Evolutionary conservation across 2,113 vertebrate species (phyloP), one percentile per base, ranked within the genome.

Genomic region (Irena cyanogastra): DNA sequence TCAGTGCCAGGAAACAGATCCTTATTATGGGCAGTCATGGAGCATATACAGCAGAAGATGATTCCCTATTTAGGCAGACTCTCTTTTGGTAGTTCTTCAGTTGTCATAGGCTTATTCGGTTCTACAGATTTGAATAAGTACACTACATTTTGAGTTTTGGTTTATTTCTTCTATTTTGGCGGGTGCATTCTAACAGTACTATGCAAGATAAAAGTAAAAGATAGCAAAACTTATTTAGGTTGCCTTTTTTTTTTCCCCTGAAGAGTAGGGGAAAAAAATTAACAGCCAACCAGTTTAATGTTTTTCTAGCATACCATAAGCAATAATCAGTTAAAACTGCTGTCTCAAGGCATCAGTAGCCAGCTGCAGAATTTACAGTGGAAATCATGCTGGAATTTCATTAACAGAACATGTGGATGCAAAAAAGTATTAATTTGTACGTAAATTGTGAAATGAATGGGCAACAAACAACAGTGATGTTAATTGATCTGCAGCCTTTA

Each of bases 1-100:
- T 94, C 91, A 95, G 8, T 71, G 41, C 4, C 76, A 90, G 88
- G 83, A 95, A 93, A 41, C 21, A 79, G 78, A 92, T 65, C 4
- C 2, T 65, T 85, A 75, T 47, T 63, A 60, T 23, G 9, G 4
- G 35, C 28, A n/a, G 3, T 91, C 13, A 30, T 31, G 39, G 24
- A 83, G 33, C 78, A 27, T 16, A 35, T n/a, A n/a, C 4, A 57
- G n/a, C 60, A 35, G 53, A 88, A 89, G 17, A 84, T 56, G 31
- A 7, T 23, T 88, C 7, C 45, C 31, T 42, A 3, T 76, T 87
- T 8, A 59, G 19, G 33, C 85, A 66, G 50, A 56, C 11, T 10
- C 4, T 41, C 8, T 78, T 61, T 89, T 84, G 13, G 12, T 5
- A 33, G 16, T 57, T 79, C 22, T 76, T 69, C 26, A 23, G 27